Evolutionary conservation across 2,113 vertebrate genomes (phyloP).

Genomic region (Mustela lutreola): DNA sequence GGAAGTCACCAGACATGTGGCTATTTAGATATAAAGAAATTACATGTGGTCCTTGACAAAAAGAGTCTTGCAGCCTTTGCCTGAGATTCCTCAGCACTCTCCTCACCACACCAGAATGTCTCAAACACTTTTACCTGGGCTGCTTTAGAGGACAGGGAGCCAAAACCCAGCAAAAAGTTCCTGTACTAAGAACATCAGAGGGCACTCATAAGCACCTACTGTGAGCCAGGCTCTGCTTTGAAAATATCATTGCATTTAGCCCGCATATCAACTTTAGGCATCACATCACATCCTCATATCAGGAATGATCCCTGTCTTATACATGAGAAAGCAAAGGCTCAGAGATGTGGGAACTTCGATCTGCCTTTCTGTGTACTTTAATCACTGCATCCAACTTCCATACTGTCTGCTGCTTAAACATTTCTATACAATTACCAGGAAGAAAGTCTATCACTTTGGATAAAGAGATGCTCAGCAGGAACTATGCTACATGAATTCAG

Average conservation of each 20-base stretch:
- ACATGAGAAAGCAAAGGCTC: neutral
- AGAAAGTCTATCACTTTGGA: neutral
- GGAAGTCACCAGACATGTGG: neutral
- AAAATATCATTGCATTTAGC: neutral
- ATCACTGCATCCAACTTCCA: neutral
- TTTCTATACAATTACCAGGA: neutral
- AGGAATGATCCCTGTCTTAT: neutral
- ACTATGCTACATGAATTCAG: neutral
- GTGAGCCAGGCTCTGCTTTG: neutral
- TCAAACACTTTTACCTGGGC: neutral
- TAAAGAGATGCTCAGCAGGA: neutral
- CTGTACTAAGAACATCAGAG: neutral
- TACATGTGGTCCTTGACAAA: neutral
- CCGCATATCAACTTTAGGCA: neutral
- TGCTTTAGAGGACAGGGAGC: neutral
- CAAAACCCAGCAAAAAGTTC: neutral
- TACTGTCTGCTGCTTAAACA: neutral
- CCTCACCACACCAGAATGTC: neutral
- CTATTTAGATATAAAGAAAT: conserved; percentile 30
- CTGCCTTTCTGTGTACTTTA: neutral
- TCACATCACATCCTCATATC: too few relatives aligned
- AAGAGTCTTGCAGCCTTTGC: neutral
- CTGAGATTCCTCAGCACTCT: neutral
- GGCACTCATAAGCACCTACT: neutral
- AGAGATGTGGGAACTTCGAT: neutral